Percentiles rank a stretch among this genome's conserved stretches.
These are phyloP conservation scores for Nephotettix cincticeps DNA, from an alignment of 1,140 invertebrate genomes.

Conservation along the genomic window DNA sequence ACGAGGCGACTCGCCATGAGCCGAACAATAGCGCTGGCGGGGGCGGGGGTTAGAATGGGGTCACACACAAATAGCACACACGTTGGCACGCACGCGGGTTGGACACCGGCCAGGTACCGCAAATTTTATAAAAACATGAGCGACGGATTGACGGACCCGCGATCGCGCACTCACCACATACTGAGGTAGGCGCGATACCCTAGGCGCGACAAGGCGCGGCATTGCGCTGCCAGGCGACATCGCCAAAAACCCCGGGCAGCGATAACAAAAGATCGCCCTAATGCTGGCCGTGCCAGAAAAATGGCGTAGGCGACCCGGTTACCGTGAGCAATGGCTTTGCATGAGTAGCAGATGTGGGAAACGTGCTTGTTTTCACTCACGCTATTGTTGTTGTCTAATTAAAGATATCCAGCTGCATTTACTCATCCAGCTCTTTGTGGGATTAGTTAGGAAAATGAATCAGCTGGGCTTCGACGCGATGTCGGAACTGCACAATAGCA, in stretches of 20 bases:
- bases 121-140: conserved; percentile 17
- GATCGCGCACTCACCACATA: background rate
- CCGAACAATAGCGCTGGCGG: background rate
- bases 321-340: background rate
- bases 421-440: too few species aligned
- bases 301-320: background rate
- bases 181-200: too few species aligned
- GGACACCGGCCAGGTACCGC: background rate
- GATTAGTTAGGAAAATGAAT: too few species aligned
- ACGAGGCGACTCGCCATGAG: too few species aligned
- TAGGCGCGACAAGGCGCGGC: background rate
- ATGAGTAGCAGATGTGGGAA: too few species aligned
- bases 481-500: too few species aligned
- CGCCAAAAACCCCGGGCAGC: conserved; percentile 19
- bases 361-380: too few species aligned
- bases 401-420: too few species aligned
- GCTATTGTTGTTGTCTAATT: too few species aligned
- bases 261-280: conserved; percentile 19
- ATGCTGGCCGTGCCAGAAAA: background rate
- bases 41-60: conserved; percentile 8
- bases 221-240: conserved; percentile 10
- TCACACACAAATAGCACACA: background rate
- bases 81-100: background rate
- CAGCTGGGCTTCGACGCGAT: too few species aligned
- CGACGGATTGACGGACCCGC: background rate